Evolutionary conservation across 2,797 vertebrate species (phyloP).

Genomic region (Eremophila alpestris): DNA sequence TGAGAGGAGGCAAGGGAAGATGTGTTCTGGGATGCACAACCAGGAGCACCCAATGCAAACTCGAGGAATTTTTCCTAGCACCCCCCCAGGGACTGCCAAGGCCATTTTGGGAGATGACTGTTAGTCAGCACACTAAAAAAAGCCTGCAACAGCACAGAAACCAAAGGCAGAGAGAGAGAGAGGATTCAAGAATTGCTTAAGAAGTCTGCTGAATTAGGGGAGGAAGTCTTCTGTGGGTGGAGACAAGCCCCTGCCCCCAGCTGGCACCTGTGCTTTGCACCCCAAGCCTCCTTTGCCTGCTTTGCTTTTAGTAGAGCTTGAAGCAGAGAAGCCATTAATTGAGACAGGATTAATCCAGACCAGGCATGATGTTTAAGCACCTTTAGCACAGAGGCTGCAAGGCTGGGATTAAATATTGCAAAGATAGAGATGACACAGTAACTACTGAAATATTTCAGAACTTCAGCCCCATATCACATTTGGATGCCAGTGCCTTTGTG

Average conservation of each 20-base stretch:
- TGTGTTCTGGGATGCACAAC: not conserved
- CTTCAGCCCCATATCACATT: constrained; percentile 37
- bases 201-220: not conserved
- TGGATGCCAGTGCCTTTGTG: not conserved
- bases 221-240: not conserved
- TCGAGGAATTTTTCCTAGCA: not conserved
- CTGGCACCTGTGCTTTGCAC: not conserved
- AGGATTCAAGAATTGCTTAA: not conserved
- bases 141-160: not conserved
- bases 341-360: constrained; percentile 20
- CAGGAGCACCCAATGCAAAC: not conserved
- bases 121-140: not conserved
- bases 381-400: constrained; percentile 25
- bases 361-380: constrained; percentile 10
- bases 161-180: not conserved
- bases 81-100: not conserved
- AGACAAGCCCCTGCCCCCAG: not conserved
- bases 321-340: constrained; percentile 48
- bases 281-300: not conserved
- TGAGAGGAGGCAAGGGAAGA: not conserved
- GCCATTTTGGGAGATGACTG: not conserved
- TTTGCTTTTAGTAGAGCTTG: not conserved
- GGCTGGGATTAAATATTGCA: constrained; percentile 32
- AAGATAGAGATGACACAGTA: constrained; percentile 28
- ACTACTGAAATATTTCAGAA: constrained; percentile 39